phyloP scores from a whole-genome alignment of 2,888 invertebrate species.

The Meta bourneti region DNA sequence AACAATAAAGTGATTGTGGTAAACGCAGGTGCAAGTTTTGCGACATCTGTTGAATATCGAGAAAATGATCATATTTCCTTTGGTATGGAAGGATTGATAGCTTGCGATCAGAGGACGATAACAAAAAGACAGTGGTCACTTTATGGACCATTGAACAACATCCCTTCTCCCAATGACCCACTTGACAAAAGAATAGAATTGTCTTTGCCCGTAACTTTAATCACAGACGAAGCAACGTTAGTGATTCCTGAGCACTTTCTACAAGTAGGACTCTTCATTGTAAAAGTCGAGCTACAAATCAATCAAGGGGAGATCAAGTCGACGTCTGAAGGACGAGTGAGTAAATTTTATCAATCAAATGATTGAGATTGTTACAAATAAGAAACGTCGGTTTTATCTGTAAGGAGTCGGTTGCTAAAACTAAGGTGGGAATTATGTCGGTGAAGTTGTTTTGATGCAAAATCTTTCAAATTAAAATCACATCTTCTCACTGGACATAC shows the following conservation, averaged over 20 bases:
- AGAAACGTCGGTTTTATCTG: no score
- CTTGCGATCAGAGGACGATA: neutral
- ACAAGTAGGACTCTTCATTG: neutral
- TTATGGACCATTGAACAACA: neutral
- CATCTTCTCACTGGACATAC: no score
- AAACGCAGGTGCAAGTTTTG: neutral
- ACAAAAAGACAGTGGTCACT: neutral
- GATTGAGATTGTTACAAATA: no score
- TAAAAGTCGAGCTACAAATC: neutral
- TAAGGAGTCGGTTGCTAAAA: no score
- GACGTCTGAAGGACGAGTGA: neutral
- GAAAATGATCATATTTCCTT: neutral
- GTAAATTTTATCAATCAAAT: neutral
- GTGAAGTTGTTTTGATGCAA: no score
- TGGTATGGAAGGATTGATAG: neutral
- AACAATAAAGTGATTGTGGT: neutral
- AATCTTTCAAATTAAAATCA: no score
- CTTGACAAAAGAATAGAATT: neutral
- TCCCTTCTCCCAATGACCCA: neutral
- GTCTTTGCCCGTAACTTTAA: neutral
- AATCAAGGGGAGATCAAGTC: neutral
- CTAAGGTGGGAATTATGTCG: no score
- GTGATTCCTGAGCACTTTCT: neutral
- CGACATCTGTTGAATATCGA: neutral
- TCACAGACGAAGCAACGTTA: neutral